These are phyloP conservation scores for Channa argus DNA, from an alignment of 2,113 vertebrate species.

Conservation along the genomic window DNA sequence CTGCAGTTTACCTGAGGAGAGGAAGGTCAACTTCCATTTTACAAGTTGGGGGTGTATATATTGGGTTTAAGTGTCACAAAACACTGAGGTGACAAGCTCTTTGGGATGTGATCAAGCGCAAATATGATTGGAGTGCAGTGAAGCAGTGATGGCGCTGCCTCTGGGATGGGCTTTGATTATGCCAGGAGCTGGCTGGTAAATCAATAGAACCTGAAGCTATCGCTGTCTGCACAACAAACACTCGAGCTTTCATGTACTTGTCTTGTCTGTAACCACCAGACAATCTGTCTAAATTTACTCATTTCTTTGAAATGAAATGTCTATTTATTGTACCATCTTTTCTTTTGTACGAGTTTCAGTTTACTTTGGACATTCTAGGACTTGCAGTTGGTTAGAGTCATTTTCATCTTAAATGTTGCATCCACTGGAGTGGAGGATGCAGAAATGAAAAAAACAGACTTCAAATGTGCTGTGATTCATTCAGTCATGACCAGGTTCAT, in stretches of 20 bases:
- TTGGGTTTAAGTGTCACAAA: constrained; percentile 75
- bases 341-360: neutral
- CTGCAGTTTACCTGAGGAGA: constrained; percentile 58
- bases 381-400: constrained; percentile 3
- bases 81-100: constrained; percentile 74
- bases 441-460: constrained; percentile 23
- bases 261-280: constrained; percentile 43
- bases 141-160: constrained; percentile 65
- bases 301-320: constrained; percentile 5
- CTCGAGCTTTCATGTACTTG: constrained; percentile 40
- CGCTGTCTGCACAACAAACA: constrained; percentile 62
- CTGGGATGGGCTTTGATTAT: constrained; percentile 76
- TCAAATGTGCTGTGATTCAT: constrained; percentile 22
- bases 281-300: constrained; percentile 34
- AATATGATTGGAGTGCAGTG: constrained; percentile 77
- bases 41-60: constrained; percentile 61
- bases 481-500: constrained; percentile 55
- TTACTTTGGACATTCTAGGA: constrained; percentile 3
- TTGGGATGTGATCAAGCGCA: constrained; percentile 75
- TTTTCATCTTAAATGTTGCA: constrained; percentile 27
- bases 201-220: constrained; percentile 73
- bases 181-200: constrained; percentile 70
- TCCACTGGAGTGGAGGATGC: constrained; percentile 6
- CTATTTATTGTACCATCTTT: constrained; percentile 7
- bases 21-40: constrained; percentile 74